Evolutionary conservation across 2,888 invertebrate species (phyloP).

Genomic region (Agonopterix alstromeriana): DNA sequence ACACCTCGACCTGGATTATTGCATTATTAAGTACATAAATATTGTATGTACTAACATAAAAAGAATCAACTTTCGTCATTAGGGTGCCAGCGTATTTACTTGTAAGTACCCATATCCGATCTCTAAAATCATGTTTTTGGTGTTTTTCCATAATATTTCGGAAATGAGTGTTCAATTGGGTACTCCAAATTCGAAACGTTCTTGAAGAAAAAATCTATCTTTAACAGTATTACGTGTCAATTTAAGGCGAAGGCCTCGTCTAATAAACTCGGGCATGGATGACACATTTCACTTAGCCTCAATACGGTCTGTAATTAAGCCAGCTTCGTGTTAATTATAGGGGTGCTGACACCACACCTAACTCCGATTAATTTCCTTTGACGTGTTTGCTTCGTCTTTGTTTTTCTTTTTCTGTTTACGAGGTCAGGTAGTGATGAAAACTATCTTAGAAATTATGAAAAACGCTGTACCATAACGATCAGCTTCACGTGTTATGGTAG

Average conservation of each 20-base stretch:
- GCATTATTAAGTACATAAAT: background rate
- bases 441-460: background rate
- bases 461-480: background rate
- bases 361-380: slow-evolving; percentile 47
- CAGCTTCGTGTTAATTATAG: slow-evolving; percentile 58
- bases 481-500: too few species aligned
- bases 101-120: too few species aligned
- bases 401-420: slow-evolving; percentile 37
- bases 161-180: too few species aligned
- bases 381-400: slow-evolving; percentile 34
- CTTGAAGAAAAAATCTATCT: too few species aligned
- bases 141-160: too few species aligned
- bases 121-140: too few species aligned
- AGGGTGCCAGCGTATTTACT: background rate
- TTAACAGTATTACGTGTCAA: background rate
- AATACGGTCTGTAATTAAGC: slow-evolving; percentile 56
- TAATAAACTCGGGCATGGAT: slow-evolving; percentile 25
- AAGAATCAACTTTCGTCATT: background rate
- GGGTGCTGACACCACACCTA: slow-evolving; percentile 35
- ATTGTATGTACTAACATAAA: background rate
- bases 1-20: slow-evolving; percentile 6
- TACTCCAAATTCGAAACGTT: too few species aligned
- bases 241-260: background rate
- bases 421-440: slow-evolving; percentile 7
- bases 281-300: slow-evolving; percentile 64